Evolutionary conservation across 2,888 invertebrate species (phyloP).

Genomic region (Aphrophora alni): DNA sequence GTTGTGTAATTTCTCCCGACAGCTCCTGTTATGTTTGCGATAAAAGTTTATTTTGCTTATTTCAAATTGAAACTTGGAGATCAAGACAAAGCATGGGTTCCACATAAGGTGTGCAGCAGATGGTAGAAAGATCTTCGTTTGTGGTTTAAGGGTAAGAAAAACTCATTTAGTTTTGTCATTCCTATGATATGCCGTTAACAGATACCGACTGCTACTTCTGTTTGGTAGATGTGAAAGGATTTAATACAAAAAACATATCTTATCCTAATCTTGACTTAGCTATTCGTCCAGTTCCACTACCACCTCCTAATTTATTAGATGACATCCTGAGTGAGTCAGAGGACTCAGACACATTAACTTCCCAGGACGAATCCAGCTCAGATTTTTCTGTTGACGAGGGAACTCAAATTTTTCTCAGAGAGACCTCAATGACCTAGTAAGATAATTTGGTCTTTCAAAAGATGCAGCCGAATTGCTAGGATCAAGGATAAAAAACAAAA

Average conservation of each 20-base stretch:
- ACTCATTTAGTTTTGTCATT: slow-evolving; percentile 19
- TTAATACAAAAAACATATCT: slow-evolving; percentile 14
- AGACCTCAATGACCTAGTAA: slow-evolving; percentile 14
- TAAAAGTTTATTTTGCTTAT: slow-evolving; percentile 40
- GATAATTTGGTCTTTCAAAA: slow-evolving; percentile 17
- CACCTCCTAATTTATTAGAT: neutral
- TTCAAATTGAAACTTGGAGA: slow-evolving; percentile 35
- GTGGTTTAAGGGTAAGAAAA: slow-evolving; percentile 31
- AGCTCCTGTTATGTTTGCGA: too few species aligned
- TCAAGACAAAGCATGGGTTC: too few species aligned
- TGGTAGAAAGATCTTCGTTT: slow-evolving; percentile 30
- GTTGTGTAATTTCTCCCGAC: too few species aligned
- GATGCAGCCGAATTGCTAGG: slow-evolving; percentile 9
- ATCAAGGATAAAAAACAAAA: slow-evolving; percentile 17
- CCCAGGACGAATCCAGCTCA: neutral
- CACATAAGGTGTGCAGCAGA: neutral
- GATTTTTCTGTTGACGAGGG: neutral
- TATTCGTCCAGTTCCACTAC: slow-evolving; percentile 8
- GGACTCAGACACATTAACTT: neutral
- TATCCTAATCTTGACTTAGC: slow-evolving; percentile 25
- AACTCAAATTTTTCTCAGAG: slow-evolving; percentile 6
- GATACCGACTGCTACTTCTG: neutral
- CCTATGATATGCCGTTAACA: slow-evolving; percentile 22
- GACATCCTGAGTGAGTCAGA: neutral
- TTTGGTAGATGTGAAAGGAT: neutral